Conservation (phyloP, 2,888 invertebrate species). For the Sesia bembeciformis region DNA sequence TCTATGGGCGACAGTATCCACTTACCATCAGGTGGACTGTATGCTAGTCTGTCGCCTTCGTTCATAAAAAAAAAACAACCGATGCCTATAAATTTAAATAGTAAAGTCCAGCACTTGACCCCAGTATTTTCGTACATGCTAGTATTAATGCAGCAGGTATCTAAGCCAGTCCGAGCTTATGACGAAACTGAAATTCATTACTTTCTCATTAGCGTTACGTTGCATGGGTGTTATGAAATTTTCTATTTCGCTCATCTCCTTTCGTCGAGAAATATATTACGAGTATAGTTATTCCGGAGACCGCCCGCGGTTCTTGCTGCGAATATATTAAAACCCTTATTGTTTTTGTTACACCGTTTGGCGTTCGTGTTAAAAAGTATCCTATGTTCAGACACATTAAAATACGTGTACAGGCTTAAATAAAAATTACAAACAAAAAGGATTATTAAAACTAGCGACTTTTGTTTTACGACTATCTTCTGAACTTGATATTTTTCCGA, state of each 20-base stretch:
- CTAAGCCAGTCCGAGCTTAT: conserved; percentile 25
- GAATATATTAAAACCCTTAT: not conserved
- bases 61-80: no score
- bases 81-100: no score
- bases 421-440: no score
- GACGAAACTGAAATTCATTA: conserved; percentile 43
- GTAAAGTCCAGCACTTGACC: no score
- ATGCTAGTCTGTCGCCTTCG: no score
- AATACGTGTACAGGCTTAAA: no score
- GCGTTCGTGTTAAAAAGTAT: not conserved
- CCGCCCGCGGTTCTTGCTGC: not conserved
- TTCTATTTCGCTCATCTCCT: conserved; percentile 6
- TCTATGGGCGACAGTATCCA: no score
- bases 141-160: conserved; percentile 7
- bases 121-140: not conserved
- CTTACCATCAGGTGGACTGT: no score
- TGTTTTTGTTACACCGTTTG: not conserved
- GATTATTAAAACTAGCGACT: no score
- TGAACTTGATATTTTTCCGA: no score
- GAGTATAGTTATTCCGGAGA: not conserved
- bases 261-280: not conserved
- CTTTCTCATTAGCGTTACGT: conserved; percentile 38
- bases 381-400: no score
- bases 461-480: no score
- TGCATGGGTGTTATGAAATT: conserved; percentile 17